Evolutionary conservation across 2,797 vertebrate genomes (phyloP), one percentile per base, ranked within the genome.

Genomic region (Synanceia verrucosa): DNA sequence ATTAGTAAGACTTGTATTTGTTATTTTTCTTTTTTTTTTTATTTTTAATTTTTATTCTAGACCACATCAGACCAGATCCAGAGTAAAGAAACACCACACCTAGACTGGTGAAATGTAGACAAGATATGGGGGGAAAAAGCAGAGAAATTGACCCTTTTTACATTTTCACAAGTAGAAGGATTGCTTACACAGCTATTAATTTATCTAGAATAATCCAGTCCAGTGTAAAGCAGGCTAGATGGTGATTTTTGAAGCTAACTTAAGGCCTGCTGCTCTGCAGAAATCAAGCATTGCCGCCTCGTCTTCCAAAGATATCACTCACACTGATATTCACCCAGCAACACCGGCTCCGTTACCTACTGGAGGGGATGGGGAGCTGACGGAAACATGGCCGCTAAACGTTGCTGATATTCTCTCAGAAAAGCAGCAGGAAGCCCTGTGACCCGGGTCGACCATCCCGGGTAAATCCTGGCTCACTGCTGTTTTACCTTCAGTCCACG

Each of bases 261-360:
- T 19, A 29, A 28, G 26, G 9, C 6, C 28, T 29, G 75, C 78
- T 64, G 60, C 68, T 28, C 69, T 53, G 81, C 81, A 61, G 65
- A 81, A 92, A 86, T 89, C 88, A 91, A 92, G 93, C 90, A 91
- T 91, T 87, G 91, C 90, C 91, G 90, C 92, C 91, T 87, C 84
- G 57, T 37, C 83, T 10, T 65, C 76, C 81, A 85, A 87, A 76
- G 70, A 87, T 87, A 88, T 78, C 88, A 91, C 91, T 92, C 91
- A 55, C 51, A 36, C 13, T 44, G 8, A 34, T 43, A 44, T 61
- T 37, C 37, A 9, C 12, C 1, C 11, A 31, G 52, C 59, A 36
- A 11, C 1, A 0, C 21, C 0, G n/a, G 48, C 12, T 29, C 51
- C 6, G 9, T 0, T 8, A 3, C 1, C 6, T 2, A 9, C 16